Conservation (phyloP, 1,140 invertebrate species). For the Pararge aegeria region DNA sequence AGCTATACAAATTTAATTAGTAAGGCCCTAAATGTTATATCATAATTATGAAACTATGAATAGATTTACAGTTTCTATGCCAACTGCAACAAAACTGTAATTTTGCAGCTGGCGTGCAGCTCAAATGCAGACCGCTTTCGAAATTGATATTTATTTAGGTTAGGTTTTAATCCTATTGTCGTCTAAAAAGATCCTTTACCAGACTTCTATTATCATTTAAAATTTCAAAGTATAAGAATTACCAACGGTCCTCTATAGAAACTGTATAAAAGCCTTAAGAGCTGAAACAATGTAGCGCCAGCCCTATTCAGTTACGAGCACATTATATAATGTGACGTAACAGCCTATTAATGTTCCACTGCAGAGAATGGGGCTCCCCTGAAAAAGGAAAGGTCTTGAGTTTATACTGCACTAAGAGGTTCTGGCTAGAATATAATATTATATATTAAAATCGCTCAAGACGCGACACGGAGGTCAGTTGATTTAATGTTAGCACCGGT, state of each 20-base stretch:
- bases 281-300: constrained; percentile 10
- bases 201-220: neutral
- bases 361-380: constrained; percentile 4
- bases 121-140: too few species aligned
- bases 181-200: neutral
- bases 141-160: too few species aligned
- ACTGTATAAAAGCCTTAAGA: constrained; percentile 1
- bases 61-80: too few species aligned
- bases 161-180: too few species aligned
- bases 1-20: too few species aligned
- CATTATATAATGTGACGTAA: constrained; percentile 14
- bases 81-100: too few species aligned
- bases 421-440: constrained; percentile 6
- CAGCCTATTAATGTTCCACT: constrained; percentile 8
- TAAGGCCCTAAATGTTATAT: too few species aligned
- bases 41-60: too few species aligned
- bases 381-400: constrained; percentile 9
- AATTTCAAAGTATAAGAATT: neutral
- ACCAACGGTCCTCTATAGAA: neutral
- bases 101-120: too few species aligned
- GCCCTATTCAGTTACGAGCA: constrained; percentile 4
- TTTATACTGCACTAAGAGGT: constrained; percentile 12
- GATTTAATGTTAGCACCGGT: neutral
- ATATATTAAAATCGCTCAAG: constrained; percentile 7
- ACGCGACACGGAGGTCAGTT: neutral